These are phyloP conservation scores for Rhinichthys klamathensis DNA, from an alignment of 2,113 vertebrate species.

Conservation along the genomic window DNA sequence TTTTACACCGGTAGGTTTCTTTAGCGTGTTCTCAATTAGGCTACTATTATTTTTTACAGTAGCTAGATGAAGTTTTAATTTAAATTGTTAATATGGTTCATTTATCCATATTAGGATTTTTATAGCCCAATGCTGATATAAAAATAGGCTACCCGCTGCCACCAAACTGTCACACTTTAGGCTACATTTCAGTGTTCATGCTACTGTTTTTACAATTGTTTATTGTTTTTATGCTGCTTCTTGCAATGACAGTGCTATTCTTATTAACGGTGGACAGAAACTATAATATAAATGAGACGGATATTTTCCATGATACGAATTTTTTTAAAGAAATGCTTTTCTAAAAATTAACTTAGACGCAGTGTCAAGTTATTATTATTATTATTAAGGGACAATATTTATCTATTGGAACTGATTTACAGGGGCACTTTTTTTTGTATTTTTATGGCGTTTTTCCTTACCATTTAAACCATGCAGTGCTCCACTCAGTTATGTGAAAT, in stretches of 20 bases:
- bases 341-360: background rate
- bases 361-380: background rate
- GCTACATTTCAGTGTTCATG: background rate
- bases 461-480: background rate
- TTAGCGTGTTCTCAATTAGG: background rate
- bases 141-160: background rate
- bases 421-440: background rate
- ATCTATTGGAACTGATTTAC: background rate
- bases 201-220: background rate
- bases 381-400: background rate
- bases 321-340: background rate
- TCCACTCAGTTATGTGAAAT: background rate
- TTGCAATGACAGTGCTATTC: background rate
- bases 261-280: background rate
- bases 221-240: background rate
- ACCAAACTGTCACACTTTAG: background rate
- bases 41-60: background rate
- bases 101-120: background rate
- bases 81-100: background rate
- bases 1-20: conserved; percentile 37
- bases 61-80: background rate
- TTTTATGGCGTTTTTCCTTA: background rate
- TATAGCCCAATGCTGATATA: background rate
- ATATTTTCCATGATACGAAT: background rate
- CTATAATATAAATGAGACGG: background rate